phyloP scores from a whole-genome alignment of 2,888 invertebrate species.

The Pandemis cinnamomeana region DNA sequence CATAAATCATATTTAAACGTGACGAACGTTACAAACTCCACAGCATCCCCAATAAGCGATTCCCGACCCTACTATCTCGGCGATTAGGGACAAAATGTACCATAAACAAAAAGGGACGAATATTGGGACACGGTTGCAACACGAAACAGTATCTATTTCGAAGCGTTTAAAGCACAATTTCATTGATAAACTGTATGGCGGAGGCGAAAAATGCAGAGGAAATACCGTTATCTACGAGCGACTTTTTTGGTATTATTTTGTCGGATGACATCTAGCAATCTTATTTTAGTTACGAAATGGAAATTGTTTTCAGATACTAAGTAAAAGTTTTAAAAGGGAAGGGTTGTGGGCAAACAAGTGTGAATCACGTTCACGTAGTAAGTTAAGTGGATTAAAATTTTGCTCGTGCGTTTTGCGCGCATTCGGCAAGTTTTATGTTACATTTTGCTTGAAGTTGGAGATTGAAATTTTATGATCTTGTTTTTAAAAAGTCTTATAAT shows the following conservation, averaged over 20 bases:
- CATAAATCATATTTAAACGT: conserved; percentile 84
- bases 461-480: background rate
- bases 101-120: conserved; percentile 17
- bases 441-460: background rate
- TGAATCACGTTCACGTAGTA: conserved; percentile 25
- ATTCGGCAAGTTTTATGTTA: background rate
- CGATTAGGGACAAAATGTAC: conserved; percentile 53
- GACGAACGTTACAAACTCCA: conserved; percentile 64
- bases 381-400: conserved; percentile 38
- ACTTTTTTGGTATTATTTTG: conserved; percentile 61
- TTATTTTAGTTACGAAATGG: conserved; percentile 47
- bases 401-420: conserved; percentile 19
- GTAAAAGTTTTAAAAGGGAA: conserved; percentile 32
- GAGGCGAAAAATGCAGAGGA: conserved; percentile 43
- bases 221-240: conserved; percentile 57
- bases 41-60: conserved; percentile 49
- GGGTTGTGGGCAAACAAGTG: conserved; percentile 34
- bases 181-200: conserved; percentile 20
- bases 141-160: conserved; percentile 55
- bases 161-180: conserved; percentile 55
- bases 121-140: conserved; percentile 38
- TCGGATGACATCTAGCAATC: conserved; percentile 53
- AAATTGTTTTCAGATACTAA: conserved; percentile 48
- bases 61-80: conserved; percentile 52
- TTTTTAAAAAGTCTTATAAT: background rate